Evolutionary conservation across 37 sponge, comb jelly and placozoan species (phyloP).

Genomic region (Cliona cf. orientalis): DNA sequence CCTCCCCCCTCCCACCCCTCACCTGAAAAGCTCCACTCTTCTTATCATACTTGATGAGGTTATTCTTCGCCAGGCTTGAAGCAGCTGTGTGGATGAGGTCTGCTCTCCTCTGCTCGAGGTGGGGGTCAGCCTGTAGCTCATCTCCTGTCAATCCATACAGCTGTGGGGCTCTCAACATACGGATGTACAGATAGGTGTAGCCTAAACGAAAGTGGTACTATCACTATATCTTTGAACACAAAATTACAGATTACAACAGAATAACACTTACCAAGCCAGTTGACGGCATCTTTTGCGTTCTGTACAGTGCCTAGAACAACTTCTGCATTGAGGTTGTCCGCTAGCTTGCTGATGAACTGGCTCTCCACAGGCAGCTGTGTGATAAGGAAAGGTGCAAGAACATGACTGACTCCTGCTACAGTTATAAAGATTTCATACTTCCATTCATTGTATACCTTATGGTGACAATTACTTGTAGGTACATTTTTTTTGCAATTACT

Average conservation of each 20-base stretch:
- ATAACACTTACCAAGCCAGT: slow-evolving; percentile 81
- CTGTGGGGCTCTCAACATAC: slow-evolving; percentile 92
- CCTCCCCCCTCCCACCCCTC: too few species aligned
- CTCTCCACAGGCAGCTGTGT: slow-evolving; percentile 96
- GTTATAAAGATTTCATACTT: too few species aligned
- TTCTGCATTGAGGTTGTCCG: slow-evolving; percentile 99
- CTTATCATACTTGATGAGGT: slow-evolving; percentile 94
- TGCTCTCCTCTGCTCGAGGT: slow-evolving; percentile 88
- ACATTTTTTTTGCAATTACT: too few species aligned
- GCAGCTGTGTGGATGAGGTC: slow-evolving; percentile 99
- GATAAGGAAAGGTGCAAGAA: background rate
- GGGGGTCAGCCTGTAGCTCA: slow-evolving; percentile 75
- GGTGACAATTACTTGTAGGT: too few species aligned
- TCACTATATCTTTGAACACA: background rate
- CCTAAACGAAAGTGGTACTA: slow-evolving; percentile 57
- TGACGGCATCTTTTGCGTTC: slow-evolving; percentile 95
- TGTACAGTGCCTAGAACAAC: slow-evolving; percentile 93
- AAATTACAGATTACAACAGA: slow-evolving; percentile 2
- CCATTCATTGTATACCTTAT: too few species aligned
- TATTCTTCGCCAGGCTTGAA: slow-evolving; percentile 80
- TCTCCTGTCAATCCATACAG: slow-evolving; percentile 88
- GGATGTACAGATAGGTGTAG: slow-evolving; percentile 96
- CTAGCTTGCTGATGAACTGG: slow-evolving; percentile 85
- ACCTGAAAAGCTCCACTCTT: slow-evolving; percentile 94
- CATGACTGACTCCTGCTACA: too few species aligned